Conservation (phyloP, 2,888 invertebrate genomes). For the Acanthosepion esculentum region DNA sequence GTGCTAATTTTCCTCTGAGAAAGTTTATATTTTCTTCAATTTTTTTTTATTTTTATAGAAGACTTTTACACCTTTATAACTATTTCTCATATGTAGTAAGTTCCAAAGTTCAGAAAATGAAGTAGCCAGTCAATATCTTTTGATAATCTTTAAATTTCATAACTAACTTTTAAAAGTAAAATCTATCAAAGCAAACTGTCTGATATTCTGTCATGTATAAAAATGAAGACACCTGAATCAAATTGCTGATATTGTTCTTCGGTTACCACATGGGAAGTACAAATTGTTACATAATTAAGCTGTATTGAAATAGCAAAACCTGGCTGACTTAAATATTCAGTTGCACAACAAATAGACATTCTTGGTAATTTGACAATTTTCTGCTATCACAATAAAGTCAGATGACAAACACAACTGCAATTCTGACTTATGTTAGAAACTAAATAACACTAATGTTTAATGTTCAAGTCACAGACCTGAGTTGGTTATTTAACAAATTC, state of each 20-base stretch:
- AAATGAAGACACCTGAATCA: conserved; percentile 15
- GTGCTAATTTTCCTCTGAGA: not conserved
- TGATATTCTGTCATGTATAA: not conserved
- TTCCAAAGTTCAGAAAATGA: not conserved
- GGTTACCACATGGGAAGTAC: not conserved
- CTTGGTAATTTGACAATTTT: not conserved
- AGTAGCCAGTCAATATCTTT: not conserved
- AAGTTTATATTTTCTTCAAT: not conserved
- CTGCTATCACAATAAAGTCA: not conserved
- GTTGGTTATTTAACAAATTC: not conserved
- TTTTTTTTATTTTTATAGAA: not conserved
- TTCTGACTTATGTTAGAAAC: not conserved
- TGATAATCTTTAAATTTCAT: too few relatives aligned
- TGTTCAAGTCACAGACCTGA: not conserved
- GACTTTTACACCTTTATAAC: not conserved
- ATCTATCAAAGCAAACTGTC: not conserved
- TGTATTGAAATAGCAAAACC: conserved; percentile 33
- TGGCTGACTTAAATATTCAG: not conserved
- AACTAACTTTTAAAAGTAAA: not conserved
- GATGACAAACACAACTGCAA: not conserved
- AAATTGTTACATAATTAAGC: not conserved
- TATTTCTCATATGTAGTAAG: not conserved
- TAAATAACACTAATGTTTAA: not conserved
- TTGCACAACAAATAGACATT: not conserved
- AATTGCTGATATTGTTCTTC: not conserved